phyloP scores from a whole-genome alignment of 2,888 invertebrate species.

The Aporophyla nigra region DNA sequence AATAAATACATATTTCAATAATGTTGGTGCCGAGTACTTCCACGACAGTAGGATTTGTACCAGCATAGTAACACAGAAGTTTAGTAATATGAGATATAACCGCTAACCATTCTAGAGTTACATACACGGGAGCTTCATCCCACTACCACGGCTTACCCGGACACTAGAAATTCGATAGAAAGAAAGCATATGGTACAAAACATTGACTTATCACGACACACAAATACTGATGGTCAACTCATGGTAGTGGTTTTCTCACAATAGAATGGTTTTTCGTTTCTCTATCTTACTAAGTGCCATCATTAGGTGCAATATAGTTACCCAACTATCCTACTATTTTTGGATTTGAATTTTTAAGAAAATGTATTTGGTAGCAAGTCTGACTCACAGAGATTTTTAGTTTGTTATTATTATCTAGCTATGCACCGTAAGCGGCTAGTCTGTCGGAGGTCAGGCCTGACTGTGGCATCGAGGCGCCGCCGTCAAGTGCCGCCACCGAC shows the following conservation, averaged over 20 bases:
- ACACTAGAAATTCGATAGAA: conserved; percentile 66
- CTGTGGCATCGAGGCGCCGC: conserved; percentile 20
- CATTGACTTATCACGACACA: conserved; percentile 60
- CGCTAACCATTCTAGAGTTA: conserved; percentile 61
- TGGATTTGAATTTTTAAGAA: conserved; percentile 72
- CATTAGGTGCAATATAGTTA: conserved; percentile 78
- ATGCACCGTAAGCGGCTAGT: conserved; percentile 73
- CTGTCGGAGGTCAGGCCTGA: conserved; percentile 26
- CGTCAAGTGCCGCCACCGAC: conserved; percentile 49
- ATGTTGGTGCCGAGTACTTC: conserved; percentile 71
- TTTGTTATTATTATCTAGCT: conserved; percentile 72
- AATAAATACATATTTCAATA: conserved; percentile 71
- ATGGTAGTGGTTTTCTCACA: conserved; percentile 66
- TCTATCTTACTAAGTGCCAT: conserved; percentile 81
- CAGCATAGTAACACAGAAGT: conserved; percentile 68
- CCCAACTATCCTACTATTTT: conserved; percentile 78
- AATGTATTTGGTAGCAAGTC: conserved; percentile 77
- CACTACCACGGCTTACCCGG: conserved; percentile 70
- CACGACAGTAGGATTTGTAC: conserved; percentile 70
- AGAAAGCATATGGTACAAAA: conserved; percentile 70
- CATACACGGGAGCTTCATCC: conserved; percentile 56
- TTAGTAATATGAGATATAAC: conserved; percentile 71
- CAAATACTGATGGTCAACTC: conserved; percentile 66
- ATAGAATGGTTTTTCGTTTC: conserved; percentile 69
- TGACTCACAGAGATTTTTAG: conserved; percentile 60